Evolutionary conservation across 2,888 invertebrate genomes (phyloP).

Genomic region (Lasius fuliginosus): DNA sequence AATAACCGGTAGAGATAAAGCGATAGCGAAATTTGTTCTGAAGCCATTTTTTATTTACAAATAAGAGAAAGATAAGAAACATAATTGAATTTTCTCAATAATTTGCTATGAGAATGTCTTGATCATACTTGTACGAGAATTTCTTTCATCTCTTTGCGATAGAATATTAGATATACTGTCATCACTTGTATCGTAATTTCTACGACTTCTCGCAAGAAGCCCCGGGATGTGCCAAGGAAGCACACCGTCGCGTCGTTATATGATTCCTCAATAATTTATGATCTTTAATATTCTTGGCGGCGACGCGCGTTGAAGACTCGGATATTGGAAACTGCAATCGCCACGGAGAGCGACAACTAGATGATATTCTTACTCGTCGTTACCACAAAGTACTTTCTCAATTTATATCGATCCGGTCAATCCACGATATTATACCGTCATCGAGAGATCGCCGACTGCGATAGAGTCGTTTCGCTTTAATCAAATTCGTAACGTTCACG

Average conservation of each 20-base stretch:
- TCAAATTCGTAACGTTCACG: slow-evolving; percentile 63
- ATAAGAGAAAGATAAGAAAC: background rate
- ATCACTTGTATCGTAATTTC: background rate
- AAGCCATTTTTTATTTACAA: background rate
- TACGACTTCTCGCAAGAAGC: background rate
- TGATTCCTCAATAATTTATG: slow-evolving; percentile 26
- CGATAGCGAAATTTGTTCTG: background rate
- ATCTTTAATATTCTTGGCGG: slow-evolving; percentile 39
- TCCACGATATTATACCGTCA: background rate
- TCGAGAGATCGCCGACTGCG: slow-evolving; percentile 59
- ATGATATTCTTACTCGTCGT: slow-evolving; percentile 24
- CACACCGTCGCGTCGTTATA: background rate
- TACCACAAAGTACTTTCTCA: slow-evolving; percentile 9
- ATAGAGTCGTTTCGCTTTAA: slow-evolving; percentile 62
- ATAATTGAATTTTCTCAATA: background rate
- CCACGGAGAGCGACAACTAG: background rate
- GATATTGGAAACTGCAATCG: slow-evolving; percentile 31
- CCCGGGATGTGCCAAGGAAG: background rate
- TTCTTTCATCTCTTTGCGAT: background rate
- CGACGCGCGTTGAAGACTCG: background rate
- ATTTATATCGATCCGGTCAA: slow-evolving; percentile 8
- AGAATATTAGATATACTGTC: background rate
- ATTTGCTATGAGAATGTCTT: background rate
- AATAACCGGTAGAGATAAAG: background rate
- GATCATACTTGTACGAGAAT: background rate